Conservation (phyloP, 2,888 invertebrate genomes). For the Latrodectus hesperus region DNA sequence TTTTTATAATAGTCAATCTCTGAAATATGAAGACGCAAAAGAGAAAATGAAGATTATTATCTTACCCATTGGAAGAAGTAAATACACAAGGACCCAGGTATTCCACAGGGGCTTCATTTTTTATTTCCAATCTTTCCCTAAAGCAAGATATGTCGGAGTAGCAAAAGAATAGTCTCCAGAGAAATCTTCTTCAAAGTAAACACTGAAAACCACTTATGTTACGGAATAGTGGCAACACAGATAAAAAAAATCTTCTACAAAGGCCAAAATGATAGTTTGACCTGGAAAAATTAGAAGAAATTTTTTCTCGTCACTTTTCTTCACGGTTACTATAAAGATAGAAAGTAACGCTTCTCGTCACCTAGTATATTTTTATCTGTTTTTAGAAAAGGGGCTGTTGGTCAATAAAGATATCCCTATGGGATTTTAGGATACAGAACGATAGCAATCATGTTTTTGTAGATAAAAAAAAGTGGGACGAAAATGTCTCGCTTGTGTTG, state of each 20-base stretch:
- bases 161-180: neutral
- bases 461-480: no score
- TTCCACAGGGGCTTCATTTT: slow-evolving; percentile 43
- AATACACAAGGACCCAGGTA: slow-evolving; percentile 13
- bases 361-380: neutral
- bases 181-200: slow-evolving; percentile 20
- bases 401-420: slow-evolving; percentile 50
- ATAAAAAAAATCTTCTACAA: slow-evolving; percentile 14
- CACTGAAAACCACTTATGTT: slow-evolving; percentile 41
- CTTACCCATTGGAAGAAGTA: slow-evolving; percentile 50
- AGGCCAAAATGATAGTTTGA: slow-evolving; percentile 17
- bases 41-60: neutral
- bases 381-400: slow-evolving; percentile 16
- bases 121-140: slow-evolving; percentile 10
- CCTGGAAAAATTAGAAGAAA: slow-evolving; percentile 31
- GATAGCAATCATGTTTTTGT: slow-evolving; percentile 34
- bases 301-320: slow-evolving; percentile 9
- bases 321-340: slow-evolving; percentile 10
- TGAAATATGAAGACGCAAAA: neutral
- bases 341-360: neutral
- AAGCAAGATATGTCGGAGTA: slow-evolving; percentile 36
- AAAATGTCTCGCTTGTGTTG: no score
- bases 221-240: neutral
- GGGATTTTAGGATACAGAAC: slow-evolving; percentile 14
- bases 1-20: no score